Base-by-base conservation (phyloP, 2,797 vertebrate species). In the Huso huso region DNA sequence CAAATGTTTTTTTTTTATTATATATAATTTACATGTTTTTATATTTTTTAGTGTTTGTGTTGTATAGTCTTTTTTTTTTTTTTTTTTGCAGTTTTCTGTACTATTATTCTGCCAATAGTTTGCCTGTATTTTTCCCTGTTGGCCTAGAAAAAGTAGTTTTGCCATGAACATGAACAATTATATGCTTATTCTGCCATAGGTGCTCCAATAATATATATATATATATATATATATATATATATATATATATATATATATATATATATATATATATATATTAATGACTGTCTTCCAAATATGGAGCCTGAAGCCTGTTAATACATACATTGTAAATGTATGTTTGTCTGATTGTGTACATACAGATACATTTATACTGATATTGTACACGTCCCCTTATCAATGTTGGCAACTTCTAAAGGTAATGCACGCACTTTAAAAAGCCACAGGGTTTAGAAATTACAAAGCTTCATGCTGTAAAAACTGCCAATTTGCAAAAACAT, bases 401-500 rank as follows among this genome's bases (percentile, higher is more conserved):
- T 76, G 68, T 82, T 79, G 84, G 82, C 81, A 78, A 91, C 86
- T 90, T 91, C 70, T 77, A 88, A 91, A 90, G 87, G 88, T 89
- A 82, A 84, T 73, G 85, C 77, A 84, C 87, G 93, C 94, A 93
- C 93, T 94, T 94, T 94, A 91, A 78, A 81, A 71, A 85, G 86
- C 87, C 82, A 86, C 81, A 84, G 85, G 90, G 85, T 87, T 82
- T 78, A 78, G 63, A 73, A 73, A 78, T 66, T 74, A 50, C 72
- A 77, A 74, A 77, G 67, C n/a, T 55, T 72, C 75, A 77, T 75
- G 72, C 77, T 81, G 76, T 74, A 65, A 77, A 69, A 82, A 6
- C 79, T 93, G 95, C 95, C 95, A 96, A 95, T 76, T 86, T 83
- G 86, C 81, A 81, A 72, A 82, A 37, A 76, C 80, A 76, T 83